phyloP scores from a whole-genome alignment of 2,113 vertebrate genomes.

The Zosterops borbonicus region DNA sequence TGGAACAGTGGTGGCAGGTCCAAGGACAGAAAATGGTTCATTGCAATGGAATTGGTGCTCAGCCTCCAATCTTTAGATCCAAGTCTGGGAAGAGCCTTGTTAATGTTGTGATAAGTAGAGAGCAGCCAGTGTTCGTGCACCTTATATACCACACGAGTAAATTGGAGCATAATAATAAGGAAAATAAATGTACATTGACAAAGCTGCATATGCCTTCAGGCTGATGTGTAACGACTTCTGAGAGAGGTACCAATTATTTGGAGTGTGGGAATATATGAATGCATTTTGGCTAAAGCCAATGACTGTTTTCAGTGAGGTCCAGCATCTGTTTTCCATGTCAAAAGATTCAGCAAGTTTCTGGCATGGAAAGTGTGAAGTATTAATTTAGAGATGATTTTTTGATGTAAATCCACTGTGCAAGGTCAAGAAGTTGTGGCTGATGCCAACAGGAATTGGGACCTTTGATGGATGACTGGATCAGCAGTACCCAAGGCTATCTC shows the following conservation, averaged over 20 bases:
- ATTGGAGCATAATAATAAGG: neutral
- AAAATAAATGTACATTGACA: rapidly evolving
- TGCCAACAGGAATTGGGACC: neutral
- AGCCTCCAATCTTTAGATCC: neutral
- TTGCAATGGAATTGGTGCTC: neutral
- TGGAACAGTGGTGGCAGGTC: neutral
- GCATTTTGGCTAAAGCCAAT: neutral
- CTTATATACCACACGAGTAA: neutral
- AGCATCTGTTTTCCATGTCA: neutral
- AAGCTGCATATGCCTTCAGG: neutral
- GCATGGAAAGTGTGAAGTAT: neutral
- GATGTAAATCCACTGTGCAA: neutral
- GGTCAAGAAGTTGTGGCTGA: neutral
- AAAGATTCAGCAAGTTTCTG: neutral
- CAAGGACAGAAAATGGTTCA: neutral
- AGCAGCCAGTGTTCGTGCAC: neutral
- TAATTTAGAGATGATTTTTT: neutral
- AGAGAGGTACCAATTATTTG: neutral
- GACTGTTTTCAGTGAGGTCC: neutral
- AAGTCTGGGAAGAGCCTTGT: neutral
- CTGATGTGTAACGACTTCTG: neutral
- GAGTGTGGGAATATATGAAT: neutral
- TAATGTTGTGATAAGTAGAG: neutral
- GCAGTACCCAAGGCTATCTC: neutral
- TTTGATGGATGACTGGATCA: neutral